Base-by-base conservation (phyloP, 1,140 invertebrate species). In the Agrilus planipennis region DNA sequence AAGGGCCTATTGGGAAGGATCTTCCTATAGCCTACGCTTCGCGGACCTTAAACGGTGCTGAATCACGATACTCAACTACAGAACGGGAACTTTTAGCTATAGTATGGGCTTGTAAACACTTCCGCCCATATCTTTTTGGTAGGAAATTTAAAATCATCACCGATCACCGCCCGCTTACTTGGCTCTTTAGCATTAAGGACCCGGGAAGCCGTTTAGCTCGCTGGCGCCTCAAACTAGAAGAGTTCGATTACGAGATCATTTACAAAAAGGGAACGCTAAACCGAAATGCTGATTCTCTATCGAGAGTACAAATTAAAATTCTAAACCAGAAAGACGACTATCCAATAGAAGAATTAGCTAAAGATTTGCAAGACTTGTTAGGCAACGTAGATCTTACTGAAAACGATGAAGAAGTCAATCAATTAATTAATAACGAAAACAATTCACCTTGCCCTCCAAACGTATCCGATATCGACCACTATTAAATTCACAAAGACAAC, bases 201-300 rank as follows among this genome's bases (percentile, higher is more conserved):
- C 37, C 37, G 2, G 2, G 14, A 9, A 16, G 25, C n/a, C 18
- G 32, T 7, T 18, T 35, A 27, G 22, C 28, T 12, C 10, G 19
- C 3, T 36, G 41, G 34, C 9, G 12, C 4, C 5, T 42, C 7
- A 17, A n/a, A 45, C 41, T 75, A 5, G 7, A 42, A 27, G 20
- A 35, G 18, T 35, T 17, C 18, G 34, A 34, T 3, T 42, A 41
- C 34, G 12, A 32, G 20, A 34, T 41, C 7, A 41, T 21, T 4
- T 41, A 71, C 45, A 61, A 64, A 54, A 29, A 51, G 7, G 64
- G 61, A 21, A 58, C 49, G 43, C 19, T 47, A 16, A 60, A 65
- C 45, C 37, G 34, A n/a, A 59, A 61, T 30, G 62, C 55, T 0
- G 63, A 64, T 34, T 53, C 56, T 2, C 32, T 64, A 14, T 29